Conservation (phyloP, 1,140 invertebrate genomes). For the Eubasilissa regina region DNA sequence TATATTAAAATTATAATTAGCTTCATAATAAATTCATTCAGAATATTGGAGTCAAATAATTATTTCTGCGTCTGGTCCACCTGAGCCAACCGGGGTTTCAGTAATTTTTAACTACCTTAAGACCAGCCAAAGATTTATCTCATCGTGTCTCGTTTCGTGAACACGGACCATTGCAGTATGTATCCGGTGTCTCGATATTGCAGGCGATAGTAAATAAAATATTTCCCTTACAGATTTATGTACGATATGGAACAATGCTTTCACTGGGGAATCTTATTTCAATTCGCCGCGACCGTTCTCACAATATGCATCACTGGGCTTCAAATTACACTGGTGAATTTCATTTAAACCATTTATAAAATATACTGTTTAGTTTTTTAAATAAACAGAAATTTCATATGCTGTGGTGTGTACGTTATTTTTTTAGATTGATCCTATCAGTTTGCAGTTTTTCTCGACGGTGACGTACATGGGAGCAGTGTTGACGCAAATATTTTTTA, state of each 20-base stretch:
- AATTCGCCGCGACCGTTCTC: slow-evolving; percentile 61
- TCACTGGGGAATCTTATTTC: slow-evolving; percentile 57
- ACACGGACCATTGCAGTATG: too few relatives aligned
- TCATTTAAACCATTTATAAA: slow-evolving; percentile 59
- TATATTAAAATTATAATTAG: too few relatives aligned
- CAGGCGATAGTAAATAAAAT: too few relatives aligned
- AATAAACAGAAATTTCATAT: not conserved
- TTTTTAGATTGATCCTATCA: slow-evolving; percentile 57
- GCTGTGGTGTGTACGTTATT: too few relatives aligned
- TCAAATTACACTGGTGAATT: slow-evolving; percentile 62
- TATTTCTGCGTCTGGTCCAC: too few relatives aligned
- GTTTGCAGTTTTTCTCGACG: slow-evolving; percentile 57
- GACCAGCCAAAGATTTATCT: too few relatives aligned
- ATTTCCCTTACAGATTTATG: too few relatives aligned
- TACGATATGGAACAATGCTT: slow-evolving; percentile 61
- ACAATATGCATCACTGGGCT: slow-evolving; percentile 62
- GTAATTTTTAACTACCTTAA: too few relatives aligned
- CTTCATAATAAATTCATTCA: too few relatives aligned
- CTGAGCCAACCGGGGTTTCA: too few relatives aligned
- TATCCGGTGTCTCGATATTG: slow-evolving; percentile 61
- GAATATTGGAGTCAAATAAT: too few relatives aligned
- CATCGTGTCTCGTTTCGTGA: too few relatives aligned
- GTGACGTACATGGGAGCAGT: slow-evolving; percentile 60
- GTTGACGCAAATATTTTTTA: slow-evolving; percentile 63
- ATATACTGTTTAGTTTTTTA: slow-evolving; percentile 60